These are phyloP conservation scores for Dyspetes luteomarginatus DNA, from an alignment of 2,888 invertebrate genomes.

Conservation along the genomic window DNA sequence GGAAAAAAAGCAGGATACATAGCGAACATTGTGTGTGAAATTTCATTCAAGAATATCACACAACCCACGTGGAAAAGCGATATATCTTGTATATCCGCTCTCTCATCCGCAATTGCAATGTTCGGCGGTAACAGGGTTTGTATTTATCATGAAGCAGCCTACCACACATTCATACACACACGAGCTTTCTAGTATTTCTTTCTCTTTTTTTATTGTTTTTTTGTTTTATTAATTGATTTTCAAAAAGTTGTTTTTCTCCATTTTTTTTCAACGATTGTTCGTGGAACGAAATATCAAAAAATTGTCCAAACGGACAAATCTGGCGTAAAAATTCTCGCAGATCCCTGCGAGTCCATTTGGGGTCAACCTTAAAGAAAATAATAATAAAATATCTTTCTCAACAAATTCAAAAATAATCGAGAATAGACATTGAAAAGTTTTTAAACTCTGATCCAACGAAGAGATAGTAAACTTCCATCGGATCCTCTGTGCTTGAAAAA, in stretches of 20 bases:
- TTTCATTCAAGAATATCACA: conserved; percentile 79
- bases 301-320: background rate
- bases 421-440: background rate
- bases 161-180: conserved; percentile 74
- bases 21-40: conserved; percentile 75
- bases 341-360: too few species aligned
- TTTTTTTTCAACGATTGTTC: background rate
- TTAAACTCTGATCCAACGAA: conserved; percentile 33
- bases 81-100: conserved; percentile 72
- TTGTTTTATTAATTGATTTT: background rate
- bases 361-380: too few species aligned
- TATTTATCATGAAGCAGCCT: conserved; percentile 81
- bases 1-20: conserved; percentile 75
- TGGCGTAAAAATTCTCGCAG: too few species aligned
- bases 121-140: conserved; percentile 82
- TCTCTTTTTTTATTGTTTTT: conserved; percentile 34
- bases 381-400: too few species aligned
- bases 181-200: conserved; percentile 51
- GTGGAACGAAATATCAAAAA: background rate
- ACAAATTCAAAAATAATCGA: background rate
- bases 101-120: conserved; percentile 79
- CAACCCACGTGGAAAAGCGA: conserved; percentile 57
- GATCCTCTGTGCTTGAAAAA: too few species aligned
- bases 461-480: conserved; percentile 16
- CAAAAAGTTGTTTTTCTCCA: background rate